These are phyloP conservation scores for Heteractis magnifica DNA, from an alignment of 92 coral and sea anemone species.

Conservation along the genomic window DNA sequence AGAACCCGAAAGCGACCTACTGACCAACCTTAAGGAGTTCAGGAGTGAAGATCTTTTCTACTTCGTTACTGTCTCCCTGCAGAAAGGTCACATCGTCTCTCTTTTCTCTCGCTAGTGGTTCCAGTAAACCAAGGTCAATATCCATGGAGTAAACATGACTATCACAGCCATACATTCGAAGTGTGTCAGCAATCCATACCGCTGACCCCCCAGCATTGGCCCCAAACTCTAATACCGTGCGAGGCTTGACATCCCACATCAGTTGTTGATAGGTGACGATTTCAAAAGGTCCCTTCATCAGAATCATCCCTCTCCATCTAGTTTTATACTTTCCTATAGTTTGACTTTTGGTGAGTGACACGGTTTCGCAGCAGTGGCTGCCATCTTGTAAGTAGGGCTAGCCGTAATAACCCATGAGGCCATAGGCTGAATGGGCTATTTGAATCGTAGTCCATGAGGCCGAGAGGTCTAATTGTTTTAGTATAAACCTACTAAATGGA, in stretches of 20 bases:
- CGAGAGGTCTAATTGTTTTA: no score
- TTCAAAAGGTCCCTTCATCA: constrained; percentile 10
- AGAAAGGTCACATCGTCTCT: constrained; percentile 33
- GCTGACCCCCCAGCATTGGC: constrained; percentile 60
- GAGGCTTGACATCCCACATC: constrained; percentile 13
- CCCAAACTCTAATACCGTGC: constrained; percentile 28
- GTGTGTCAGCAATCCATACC: constrained; percentile 57
- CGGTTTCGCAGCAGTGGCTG: no score
- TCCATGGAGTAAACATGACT: constrained; percentile 49
- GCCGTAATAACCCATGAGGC: no score
- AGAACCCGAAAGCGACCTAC: no score
- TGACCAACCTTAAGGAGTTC: constrained; percentile 10
- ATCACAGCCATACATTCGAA: constrained; percentile 34
- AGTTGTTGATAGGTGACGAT: constrained; percentile 9
- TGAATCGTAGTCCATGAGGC: no score
- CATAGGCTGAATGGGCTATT: no score
- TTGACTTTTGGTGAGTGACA: no score
- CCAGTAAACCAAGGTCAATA: constrained; percentile 34
- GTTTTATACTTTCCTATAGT: constrained; percentile 11
- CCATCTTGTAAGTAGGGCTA: no score
- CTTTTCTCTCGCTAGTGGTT: constrained; percentile 33
- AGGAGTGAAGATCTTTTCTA: constrained; percentile 3
- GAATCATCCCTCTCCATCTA: not conserved
- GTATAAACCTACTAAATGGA: no score
- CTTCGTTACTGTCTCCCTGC: constrained; percentile 7